These are phyloP conservation scores for Caenorhabditis sp. DNA, from an alignment of 2,888 invertebrate species.

Conservation along the genomic window DNA sequence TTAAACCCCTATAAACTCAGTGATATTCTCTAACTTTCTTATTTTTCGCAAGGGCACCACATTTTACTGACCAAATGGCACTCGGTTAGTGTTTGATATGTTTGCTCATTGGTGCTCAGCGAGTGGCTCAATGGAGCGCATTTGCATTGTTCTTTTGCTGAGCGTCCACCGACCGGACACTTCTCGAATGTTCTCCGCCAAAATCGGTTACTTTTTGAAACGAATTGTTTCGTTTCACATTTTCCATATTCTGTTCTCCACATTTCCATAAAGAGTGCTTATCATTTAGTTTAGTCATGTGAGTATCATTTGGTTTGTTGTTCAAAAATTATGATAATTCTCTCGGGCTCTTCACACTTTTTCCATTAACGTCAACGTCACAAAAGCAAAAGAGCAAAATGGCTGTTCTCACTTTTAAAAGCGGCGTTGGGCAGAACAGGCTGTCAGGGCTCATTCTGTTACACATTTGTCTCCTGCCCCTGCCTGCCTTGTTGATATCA, in stretches of 20 bases:
- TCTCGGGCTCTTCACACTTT: neutral
- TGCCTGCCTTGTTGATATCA: slow-evolving; percentile 34
- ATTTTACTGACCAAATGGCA: neutral
- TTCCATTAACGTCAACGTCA: neutral
- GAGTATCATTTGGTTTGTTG: slow-evolving; percentile 23
- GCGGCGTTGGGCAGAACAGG: slow-evolving; percentile 13
- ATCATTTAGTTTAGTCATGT: no score
- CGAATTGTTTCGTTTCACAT: neutral
- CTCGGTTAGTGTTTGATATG: slow-evolving; percentile 2
- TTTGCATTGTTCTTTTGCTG: slow-evolving; percentile 9
- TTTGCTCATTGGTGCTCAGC: slow-evolving; percentile 43
- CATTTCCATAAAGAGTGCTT: no score
- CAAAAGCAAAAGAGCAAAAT: neutral
- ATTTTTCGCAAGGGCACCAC: no score
- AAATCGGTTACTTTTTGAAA: no score
- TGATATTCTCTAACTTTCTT: neutral
- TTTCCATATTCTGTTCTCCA: neutral
- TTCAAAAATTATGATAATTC: neutral
- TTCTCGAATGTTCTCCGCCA: slow-evolving; percentile 22
- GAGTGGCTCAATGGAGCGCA: slow-evolving; percentile 22
- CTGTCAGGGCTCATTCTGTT: slow-evolving; percentile 22
- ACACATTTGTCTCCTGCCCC: slow-evolving; percentile 19
- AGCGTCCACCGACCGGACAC: neutral
- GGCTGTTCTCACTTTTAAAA: slow-evolving; percentile 38
- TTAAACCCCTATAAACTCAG: no score